These are phyloP conservation scores for Catostomus latipinnis DNA, from an alignment of 2,797 vertebrate species.

Conservation along the genomic window DNA sequence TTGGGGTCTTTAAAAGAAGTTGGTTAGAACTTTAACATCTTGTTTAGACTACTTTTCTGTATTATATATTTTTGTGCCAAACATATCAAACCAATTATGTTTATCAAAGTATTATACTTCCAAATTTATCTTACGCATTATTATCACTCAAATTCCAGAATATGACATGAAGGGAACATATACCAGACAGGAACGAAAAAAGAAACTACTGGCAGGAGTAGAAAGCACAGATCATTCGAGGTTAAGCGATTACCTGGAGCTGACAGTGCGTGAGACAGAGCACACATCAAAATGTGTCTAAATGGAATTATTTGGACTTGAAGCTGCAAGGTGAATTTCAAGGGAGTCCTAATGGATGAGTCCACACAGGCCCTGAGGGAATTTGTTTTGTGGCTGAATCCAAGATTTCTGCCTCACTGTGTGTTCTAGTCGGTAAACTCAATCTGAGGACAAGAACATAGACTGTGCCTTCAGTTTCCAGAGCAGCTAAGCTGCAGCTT, in stretches of 20 bases:
- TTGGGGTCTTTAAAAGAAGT: too few relatives aligned
- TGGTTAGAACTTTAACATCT: too few relatives aligned
- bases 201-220: too few relatives aligned
- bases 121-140: not conserved
- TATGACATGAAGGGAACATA: not conserved
- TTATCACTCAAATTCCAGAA: not conserved
- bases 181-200: not conserved
- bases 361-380: not conserved
- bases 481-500: constrained; percentile 24
- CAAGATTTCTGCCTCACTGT: constrained; percentile 19
- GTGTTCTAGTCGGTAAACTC: constrained; percentile 29
- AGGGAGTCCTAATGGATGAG: constrained; percentile 53
- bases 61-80: too few relatives aligned
- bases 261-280: constrained; percentile 1
- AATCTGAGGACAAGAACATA: not conserved
- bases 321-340: constrained; percentile 13
- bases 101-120: not conserved
- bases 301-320: constrained; percentile 49
- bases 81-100: not conserved
- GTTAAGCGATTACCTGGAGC: constrained; percentile 20
- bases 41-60: too few relatives aligned
- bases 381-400: constrained; percentile 11
- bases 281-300: constrained; percentile 26
- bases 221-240: constrained; percentile 1
- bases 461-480: not conserved